These are phyloP conservation scores for Platyrinchus mystaceus DNA, from an alignment of 2,797 vertebrate species.

Conservation along the genomic window DNA sequence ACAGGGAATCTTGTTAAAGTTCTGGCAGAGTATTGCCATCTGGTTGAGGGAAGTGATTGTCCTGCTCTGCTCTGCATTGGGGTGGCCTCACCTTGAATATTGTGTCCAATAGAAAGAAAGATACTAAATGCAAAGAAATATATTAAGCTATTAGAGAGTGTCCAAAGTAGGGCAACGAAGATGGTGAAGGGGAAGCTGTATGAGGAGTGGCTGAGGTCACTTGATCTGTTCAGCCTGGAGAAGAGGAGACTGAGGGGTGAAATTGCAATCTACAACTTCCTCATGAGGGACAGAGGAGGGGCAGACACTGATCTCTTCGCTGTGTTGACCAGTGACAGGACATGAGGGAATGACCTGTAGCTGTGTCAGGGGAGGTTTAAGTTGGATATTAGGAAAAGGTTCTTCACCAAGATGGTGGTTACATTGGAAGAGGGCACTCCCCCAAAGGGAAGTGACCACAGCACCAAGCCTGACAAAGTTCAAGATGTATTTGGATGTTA, in stretches of 20 bases:
- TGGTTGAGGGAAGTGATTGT: rapidly evolving
- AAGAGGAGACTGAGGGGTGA: not conserved
- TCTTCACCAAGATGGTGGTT: not conserved
- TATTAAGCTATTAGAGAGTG: not conserved
- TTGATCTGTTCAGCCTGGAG: not conserved
- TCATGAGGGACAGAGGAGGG: not conserved
- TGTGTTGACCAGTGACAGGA: not conserved
- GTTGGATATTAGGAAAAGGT: not conserved
- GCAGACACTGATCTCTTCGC: not conserved
- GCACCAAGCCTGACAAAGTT: not conserved
- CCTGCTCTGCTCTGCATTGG: not conserved
- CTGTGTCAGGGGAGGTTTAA: not conserved
- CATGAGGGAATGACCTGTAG: not conserved
- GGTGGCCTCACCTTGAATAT: not conserved
- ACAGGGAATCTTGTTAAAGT: not conserved
- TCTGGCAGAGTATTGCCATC: not conserved
- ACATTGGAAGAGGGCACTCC: not conserved
- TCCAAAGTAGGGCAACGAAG: not conserved
- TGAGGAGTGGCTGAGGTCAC: too few species aligned
- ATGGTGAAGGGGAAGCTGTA: not conserved
- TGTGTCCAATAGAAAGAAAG: not conserved
- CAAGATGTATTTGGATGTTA: not conserved
- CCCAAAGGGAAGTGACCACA: not conserved
- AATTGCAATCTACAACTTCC: not conserved
- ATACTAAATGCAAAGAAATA: not conserved